Conservation (phyloP, 1,140 invertebrate species). For the Drosophila oshimai region DNA sequence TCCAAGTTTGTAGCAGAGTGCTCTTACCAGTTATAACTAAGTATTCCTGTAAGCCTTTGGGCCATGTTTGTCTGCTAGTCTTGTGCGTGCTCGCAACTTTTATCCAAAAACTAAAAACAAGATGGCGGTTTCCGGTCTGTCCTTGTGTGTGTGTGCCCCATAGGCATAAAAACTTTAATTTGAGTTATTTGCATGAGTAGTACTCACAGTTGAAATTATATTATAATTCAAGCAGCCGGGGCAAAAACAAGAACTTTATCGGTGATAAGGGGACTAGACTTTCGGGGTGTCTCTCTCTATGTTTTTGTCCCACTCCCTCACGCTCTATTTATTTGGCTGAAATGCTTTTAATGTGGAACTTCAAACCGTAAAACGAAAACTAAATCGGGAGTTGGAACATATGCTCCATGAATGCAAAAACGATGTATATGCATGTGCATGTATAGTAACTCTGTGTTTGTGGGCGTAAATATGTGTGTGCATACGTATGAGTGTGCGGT, state of each 20-base stretch:
- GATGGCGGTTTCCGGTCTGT: constrained; percentile 43
- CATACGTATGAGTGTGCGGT: not conserved
- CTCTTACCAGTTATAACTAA: not conserved
- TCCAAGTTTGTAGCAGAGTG: not conserved
- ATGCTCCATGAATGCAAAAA: constrained; percentile 70
- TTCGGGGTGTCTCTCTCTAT: not conserved
- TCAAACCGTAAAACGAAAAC: constrained; percentile 58
- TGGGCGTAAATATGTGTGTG: not conserved
- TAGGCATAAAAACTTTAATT: constrained; percentile 74
- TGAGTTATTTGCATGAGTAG: constrained; percentile 70
- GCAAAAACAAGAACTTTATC: constrained; percentile 69
- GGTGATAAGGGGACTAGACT: constrained; percentile 43
- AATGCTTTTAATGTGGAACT: constrained; percentile 68
- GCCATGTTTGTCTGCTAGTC: constrained; percentile 38
- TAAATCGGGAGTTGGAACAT: constrained; percentile 48
- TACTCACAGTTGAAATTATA: constrained; percentile 66
- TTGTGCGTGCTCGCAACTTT: constrained; percentile 56
- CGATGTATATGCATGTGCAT: constrained; percentile 50
- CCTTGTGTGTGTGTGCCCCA: constrained; percentile 33
- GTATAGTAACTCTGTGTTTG: not conserved
- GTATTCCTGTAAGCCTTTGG: not conserved
- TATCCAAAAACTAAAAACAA: constrained; percentile 65
- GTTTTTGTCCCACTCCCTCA: constrained; percentile 6
- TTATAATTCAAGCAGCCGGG: constrained; percentile 57
- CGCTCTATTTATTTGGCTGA: constrained; percentile 39